Base-by-base conservation (phyloP, 2,797 vertebrate genomes). In the Dallia pectoralis region DNA sequence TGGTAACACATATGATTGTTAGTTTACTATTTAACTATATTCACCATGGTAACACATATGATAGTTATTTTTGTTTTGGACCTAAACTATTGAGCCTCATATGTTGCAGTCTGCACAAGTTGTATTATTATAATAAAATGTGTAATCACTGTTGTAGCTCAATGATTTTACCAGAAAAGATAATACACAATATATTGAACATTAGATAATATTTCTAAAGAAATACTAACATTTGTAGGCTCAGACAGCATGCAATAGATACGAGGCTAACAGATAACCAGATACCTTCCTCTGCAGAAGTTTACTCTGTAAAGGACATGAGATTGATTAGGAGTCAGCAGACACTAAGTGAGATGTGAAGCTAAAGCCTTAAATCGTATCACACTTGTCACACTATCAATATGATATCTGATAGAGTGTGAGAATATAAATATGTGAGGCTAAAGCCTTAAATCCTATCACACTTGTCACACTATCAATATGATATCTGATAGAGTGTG, bases 271-370 rank as follows among this genome's bases (percentile, higher is more conserved):
- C 25, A 1, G 25, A 27, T 8, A 76, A 65, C 29, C 2, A 16
- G 74, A n/a, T 78, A 86, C 85, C 87, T 89, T 87, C 87, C 48
- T 85, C 87, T 67, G 67, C 70, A 76, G 74, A 73, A 14, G 71
- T 4, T 53, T 81, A 44, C 86, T 82, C 27, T 19, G 68, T 25
- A 70, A 59, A 79, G 73, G 62, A 87, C 67, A 79, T 73, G 63
- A 71, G 49, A 72, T 11, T 7, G 29, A 64, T 72, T 19, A 72
- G 22, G 49, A 44, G 16, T 72, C 15, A n/a, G 11, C 40, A 63
- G 4, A 71, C 18, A 25, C n/a, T 25, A 59, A 27, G 22, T n/a
- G n/a, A n/a, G n/a, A n/a, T n/a, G n/a, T n/a, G n/a, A n/a, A n/a
- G n/a, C n/a, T n/a, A n/a, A n/a, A n/a, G n/a, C n/a, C n/a, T n/a